Percentiles rank a stretch among this genome's conserved stretches.
phyloP scores from a whole-genome alignment of 1,140 invertebrate species.

The Drosophila subobscura region DNA sequence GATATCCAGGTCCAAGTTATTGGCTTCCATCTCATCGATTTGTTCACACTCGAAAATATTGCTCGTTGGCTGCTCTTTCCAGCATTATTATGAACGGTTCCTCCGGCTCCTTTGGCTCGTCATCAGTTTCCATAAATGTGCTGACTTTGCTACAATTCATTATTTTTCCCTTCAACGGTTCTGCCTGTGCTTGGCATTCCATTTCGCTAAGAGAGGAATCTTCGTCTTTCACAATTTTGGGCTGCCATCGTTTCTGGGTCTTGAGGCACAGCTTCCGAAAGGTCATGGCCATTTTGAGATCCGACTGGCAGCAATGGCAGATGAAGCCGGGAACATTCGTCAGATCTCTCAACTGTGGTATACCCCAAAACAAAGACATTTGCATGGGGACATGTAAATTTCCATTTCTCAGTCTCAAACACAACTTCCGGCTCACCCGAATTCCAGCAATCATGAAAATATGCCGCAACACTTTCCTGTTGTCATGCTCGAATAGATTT shows the following conservation, averaged over 20 bases:
- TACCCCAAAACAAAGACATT: too few species aligned
- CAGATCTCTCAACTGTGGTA: constrained; percentile 23
- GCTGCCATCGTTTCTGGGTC: constrained; percentile 44
- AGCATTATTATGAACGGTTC: constrained; percentile 48
- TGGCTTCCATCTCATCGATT: constrained; percentile 6
- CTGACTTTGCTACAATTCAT: neutral
- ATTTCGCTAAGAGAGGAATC: constrained; percentile 19
- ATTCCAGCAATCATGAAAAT: constrained; percentile 51
- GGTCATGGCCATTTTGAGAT: constrained; percentile 43
- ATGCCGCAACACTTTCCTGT: constrained; percentile 40
- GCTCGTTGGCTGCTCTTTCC: constrained; percentile 21
- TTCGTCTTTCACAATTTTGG: neutral
- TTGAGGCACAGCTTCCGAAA: constrained; percentile 60
- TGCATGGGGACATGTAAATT: neutral
- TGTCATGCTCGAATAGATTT: constrained; percentile 48
- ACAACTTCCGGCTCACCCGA: constrained; percentile 17
- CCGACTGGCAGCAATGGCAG: constrained; percentile 55
- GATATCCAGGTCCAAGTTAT: constrained; percentile 10
- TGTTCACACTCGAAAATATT: neutral
- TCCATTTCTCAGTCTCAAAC: neutral
- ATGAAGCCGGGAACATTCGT: constrained; percentile 41
- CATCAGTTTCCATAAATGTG: constrained; percentile 18
- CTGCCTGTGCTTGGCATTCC: neutral
- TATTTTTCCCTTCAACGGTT: neutral
- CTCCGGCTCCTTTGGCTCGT: neutral